phyloP scores from a whole-genome alignment of 2,113 vertebrate species.

The Ophthalmolycus amberensis region DNA sequence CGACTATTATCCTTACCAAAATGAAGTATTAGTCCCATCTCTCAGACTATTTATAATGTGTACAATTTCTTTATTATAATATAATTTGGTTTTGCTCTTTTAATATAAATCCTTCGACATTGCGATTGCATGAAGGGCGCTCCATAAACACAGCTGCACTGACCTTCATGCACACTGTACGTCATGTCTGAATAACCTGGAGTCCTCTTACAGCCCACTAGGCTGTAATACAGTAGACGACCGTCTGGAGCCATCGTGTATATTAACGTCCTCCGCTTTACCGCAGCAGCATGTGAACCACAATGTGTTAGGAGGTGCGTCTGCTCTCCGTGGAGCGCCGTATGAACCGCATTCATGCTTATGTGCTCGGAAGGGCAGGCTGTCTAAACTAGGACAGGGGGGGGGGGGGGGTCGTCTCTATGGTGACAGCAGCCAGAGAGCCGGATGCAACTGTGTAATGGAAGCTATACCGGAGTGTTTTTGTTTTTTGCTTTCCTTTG shows the following conservation, averaged over 20 bases:
- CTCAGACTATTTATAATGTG: neutral
- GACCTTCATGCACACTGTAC: neutral
- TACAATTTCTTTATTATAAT: neutral
- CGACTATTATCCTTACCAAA: neutral
- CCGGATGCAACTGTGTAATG: constrained; percentile 55
- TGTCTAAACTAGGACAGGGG: constrained; percentile 74
- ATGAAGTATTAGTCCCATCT: neutral
- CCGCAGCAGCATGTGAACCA: constrained; percentile 26
- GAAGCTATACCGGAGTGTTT: constrained; percentile 8
- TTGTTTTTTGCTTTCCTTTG: neutral
- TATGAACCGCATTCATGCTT: constrained; percentile 42
- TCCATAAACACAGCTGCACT: neutral
- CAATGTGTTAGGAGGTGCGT: constrained; percentile 29
- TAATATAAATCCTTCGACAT: neutral
- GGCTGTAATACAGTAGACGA: neutral
- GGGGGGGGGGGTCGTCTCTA: constrained; percentile 70
- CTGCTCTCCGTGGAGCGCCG: constrained; percentile 22
- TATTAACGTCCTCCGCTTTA: constrained; percentile 23
- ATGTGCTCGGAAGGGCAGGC: constrained; percentile 47
- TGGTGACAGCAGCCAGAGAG: constrained; percentile 73
- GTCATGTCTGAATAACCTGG: constrained; percentile 16
- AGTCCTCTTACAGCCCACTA: neutral
- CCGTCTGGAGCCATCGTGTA: constrained; percentile 11
- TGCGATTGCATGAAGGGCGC: neutral
- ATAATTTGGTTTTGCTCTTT: neutral